Base-by-base conservation (phyloP, 2,113 vertebrate species). In the Stictonetta naevosa region DNA sequence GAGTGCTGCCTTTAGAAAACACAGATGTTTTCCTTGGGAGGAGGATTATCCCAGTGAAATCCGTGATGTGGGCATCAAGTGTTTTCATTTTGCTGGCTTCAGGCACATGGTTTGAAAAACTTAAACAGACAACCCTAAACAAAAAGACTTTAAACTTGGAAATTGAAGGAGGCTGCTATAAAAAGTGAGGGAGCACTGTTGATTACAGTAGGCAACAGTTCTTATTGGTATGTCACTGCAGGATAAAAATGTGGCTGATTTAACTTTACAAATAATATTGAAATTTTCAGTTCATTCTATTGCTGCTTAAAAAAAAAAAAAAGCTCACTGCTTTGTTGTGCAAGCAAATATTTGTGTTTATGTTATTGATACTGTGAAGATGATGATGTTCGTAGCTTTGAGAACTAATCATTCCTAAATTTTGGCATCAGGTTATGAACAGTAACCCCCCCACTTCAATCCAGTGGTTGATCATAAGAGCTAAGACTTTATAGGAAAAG, bases 21-120 rank as follows among this genome's bases (percentile, higher is more conserved):
- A 88, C 69, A 73, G 59, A 53, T 85, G 62, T 95, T 92, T 91
- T 92, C 31, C 79, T 92, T 90, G 79, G 74, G 76, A 59, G 88
- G 60, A 84, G 50, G 13, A 86, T 93, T 91, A 94, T 78, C 28
- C 42, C 74, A 25, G 34, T 90, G 34, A 83, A 92, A 93, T 92
- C 81, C 87, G 38, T 92, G 40, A 66, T 33, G 63, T 34, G 21
- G 69, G 44, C 66, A 85, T 92, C 74, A 79, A 68, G 74, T 69
- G 36, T 82, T 95, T 92, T 73, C 53, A 19, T 76, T 75, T 42
- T 74, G 33, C 74, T 91, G 69, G 29, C 69, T 81, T 88, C 3
- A 14, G 71, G 66, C 80, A 86, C 38, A 19, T 11, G 38, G 36
- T 68, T 66, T 71, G 46, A 72, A 88, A 92, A 84, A 63, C 28